Conservation (phyloP, 2,797 vertebrate genomes). For the Pipistrellus pygmaeus region DNA sequence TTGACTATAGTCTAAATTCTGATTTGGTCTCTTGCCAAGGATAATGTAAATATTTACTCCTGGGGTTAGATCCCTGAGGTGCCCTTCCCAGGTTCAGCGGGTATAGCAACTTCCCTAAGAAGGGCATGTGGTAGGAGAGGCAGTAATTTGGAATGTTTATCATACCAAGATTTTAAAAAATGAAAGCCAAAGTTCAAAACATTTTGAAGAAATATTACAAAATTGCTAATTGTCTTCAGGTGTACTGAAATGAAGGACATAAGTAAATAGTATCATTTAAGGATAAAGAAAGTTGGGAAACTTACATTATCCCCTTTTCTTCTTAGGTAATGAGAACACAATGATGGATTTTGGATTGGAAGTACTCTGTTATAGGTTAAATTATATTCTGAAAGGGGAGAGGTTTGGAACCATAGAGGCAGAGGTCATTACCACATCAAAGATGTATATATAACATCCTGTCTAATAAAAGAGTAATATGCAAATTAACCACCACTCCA, state of each 20-base stretch:
- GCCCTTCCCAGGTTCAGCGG: background rate
- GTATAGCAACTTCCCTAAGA: background rate
- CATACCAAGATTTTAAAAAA: background rate
- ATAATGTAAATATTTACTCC: background rate
- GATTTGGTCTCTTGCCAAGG: background rate
- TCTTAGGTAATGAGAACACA: background rate
- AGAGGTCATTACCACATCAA: background rate
- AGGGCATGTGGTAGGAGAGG: background rate
- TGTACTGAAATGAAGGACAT: background rate
- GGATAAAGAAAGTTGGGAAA: background rate
- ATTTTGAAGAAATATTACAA: background rate
- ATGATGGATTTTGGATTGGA: background rate
- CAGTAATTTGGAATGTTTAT: background rate
- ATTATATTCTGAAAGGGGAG: background rate
- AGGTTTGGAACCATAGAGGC: background rate
- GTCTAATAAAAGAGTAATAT: too few relatives aligned
- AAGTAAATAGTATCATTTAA: background rate
- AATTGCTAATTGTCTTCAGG: background rate
- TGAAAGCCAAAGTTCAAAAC: background rate
- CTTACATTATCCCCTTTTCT: background rate
- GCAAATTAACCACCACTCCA: too few relatives aligned
- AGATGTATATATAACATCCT: background rate
- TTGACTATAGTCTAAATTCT: background rate
- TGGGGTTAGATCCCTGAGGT: background rate
- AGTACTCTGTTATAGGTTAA: background rate